Conservation (phyloP, 2,888 invertebrate genomes). For the Clitarchus hookeri region DNA sequence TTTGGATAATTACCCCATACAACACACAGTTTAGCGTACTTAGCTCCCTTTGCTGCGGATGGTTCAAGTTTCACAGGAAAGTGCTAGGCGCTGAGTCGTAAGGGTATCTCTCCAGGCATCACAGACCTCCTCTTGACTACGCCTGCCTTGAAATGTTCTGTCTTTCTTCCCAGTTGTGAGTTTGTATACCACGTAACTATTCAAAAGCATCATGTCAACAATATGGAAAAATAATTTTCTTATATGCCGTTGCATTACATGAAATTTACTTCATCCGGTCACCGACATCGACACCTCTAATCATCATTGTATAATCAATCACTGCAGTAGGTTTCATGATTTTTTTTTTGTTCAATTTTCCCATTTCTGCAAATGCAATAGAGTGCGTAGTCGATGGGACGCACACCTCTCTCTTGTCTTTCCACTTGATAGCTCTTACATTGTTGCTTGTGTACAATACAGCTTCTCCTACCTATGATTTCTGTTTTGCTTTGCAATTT, state of each 20-base stretch:
- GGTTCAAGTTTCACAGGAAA: background rate
- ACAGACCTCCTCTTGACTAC: background rate
- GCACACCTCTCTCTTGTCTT: conserved; percentile 25
- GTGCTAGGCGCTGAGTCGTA: background rate
- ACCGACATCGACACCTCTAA: conserved; percentile 1
- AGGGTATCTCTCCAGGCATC: background rate
- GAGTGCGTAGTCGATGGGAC: conserved; percentile 23
- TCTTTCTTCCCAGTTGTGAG: background rate
- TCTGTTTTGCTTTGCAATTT: conserved; percentile 21
- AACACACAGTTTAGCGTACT: background rate
- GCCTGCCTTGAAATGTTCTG: background rate
- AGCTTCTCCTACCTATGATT: conserved; percentile 26
- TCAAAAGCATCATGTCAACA: conserved; percentile 20
- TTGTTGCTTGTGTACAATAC: background rate
- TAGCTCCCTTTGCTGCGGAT: background rate
- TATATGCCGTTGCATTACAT: background rate
- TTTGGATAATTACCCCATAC: too few relatives aligned
- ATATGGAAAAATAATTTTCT: conserved; percentile 25
- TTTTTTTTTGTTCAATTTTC: conserved; percentile 26
- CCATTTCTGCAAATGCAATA: background rate
- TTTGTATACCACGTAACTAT: conserved; percentile 10
- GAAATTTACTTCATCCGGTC: background rate
- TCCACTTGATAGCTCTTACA: conserved; percentile 21
- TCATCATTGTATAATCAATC: conserved; percentile 11
- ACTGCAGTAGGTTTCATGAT: conserved; percentile 22